Evolutionary conservation across 2,888 invertebrate genomes (phyloP), one percentile per base, ranked within the genome.

Genomic region (Pegoplata infirma): DNA sequence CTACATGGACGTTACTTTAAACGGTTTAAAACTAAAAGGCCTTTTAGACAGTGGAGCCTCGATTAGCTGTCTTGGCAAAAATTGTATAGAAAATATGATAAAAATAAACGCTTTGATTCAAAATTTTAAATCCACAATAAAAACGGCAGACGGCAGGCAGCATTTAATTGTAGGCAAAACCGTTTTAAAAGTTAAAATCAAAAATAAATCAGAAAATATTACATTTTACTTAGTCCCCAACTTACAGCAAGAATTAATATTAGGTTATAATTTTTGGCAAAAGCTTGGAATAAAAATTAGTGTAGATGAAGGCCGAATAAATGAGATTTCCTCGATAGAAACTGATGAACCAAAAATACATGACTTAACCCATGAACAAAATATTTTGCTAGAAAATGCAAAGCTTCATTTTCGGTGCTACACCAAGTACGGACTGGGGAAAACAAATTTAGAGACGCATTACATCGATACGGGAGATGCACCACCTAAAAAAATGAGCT

Each of bases 1-100:
- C 1, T 77, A 73, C 46, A 12, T 59, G 8, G 59, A 63, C 3
- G 47, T 77, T 2, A 21, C 17, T 8, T 3, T 77, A 12, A 55
- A 68, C 5, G 56, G 56, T n/a, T 17, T 44, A 10, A 14, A 55
- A 1, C 8, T 23, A 36, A 46, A 73, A 8, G 71, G 44, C 2
- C 16, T 76, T 1, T 25, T 71, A 28, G 64, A 71, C 16, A 71
- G 69, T 10, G 76, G 77, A 8, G 77, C 72, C 2, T 67, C 72
- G 5, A 32, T 64, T 12, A 63, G 63, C 10, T 73, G 77, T 23
- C 7, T 73, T n/a, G 63, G 77, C 7, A 19, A 19, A 21, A 55
- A 14, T 5, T 55, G 53, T n/a, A 12, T 47, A 3, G 32, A 23
- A 23, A 32, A 51, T 53, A 19, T 23, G 4, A 3, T 3, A 7